Base-by-base conservation (phyloP, 2,797 vertebrate genomes). In the Danio jaintianensis region DNA sequence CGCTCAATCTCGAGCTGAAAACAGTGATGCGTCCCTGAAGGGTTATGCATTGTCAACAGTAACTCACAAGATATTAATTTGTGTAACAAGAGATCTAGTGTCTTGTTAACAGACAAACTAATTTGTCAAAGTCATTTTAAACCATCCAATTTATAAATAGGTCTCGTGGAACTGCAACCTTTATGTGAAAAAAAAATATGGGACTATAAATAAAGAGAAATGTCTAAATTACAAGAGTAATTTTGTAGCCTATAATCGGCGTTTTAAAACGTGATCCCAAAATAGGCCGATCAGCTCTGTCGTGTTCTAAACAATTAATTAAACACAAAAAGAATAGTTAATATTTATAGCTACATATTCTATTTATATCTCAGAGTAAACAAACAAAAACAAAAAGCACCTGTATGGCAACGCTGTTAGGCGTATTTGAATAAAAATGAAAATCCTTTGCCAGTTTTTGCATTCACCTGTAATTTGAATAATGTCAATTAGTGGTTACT, bases 391-490 rank as follows among this genome's bases (percentile, higher is more conserved):
- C 56, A 82, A 79, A 70, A 71, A 79, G 62, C 66, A 76, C 79
- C 62, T 78, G 79, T 80, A 62, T 66, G n/a, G 52, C 74, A 55
- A 43, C 75, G 78, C 73, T 76, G 56, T 82, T 76, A 82, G 68
- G 62, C n/a, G 72, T 29, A 71, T 82, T 82, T 80, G 82, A 79
- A 80, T 78, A 68, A 67, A 59, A 69, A 84, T 83, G 78, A 85
- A 88, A 85, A 83, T 52, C 56, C 42, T 63, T 82, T 20, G 55
- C 64, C 69, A 48, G 18, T 78, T 63, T 84, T 87, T 85, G 81
- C 81, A 82, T 86, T 61, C 64, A 79, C 38, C 42, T 63, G 52
- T 74, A 15, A 84, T 87, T 85, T 86, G 79, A 84, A 86, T 88
- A 80, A 43, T 79, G 66, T 82, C 74, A 84, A 82, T 79, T 81